Base-by-base conservation (phyloP, 64 coral and sea anemone species). In the Montipora capricornis region DNA sequence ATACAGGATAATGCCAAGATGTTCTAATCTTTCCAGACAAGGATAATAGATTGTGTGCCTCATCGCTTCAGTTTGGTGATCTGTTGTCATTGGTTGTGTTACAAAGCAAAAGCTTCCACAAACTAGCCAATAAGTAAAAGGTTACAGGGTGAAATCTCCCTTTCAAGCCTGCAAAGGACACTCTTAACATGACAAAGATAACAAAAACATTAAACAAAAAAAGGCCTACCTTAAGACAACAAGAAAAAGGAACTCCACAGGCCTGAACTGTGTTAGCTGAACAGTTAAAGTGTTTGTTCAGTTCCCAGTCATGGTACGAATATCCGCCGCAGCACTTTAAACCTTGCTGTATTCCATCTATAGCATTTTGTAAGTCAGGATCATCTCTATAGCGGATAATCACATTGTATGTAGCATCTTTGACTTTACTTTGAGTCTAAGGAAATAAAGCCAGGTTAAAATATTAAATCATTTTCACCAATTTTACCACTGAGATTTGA, bases 211-310 rank as follows among this genome's bases (percentile, higher is more conserved):
- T 1, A 26, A 26, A 26, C 26, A 26, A 26, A 2, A n/a, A 57
- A 49, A 11, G 11, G 84, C 47, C 69, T 84, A 97, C 95, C 71
- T 74, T 70, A 10, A 45, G 90, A 14, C 95, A 97, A 73, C 92
- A 97, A n/a, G 95, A 97, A 80, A 91, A 94, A 11, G 95, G 95
- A 17, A 94, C 95, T 19, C 95, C 95, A 94, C 95, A 97, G 16
- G 95, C 82, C 75, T 97, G 92, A 1, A 97, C 92, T 20, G 92
- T 82, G n/a, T 78, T 86, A 8, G 76, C 88, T 57, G 92, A 94
- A 19, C 95, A 97, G 74, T 97, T 97, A 15, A 94, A 97, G 74
- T 97, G 81, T 16, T 91, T 17, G 76, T 97, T 97, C 3, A 64
- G 71, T 68, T 97, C 81, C 95, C 95, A 97, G 89, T 97, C 95